Conservation (phyloP, 2,113 vertebrate genomes). For the Oreochromis tanganicae region DNA sequence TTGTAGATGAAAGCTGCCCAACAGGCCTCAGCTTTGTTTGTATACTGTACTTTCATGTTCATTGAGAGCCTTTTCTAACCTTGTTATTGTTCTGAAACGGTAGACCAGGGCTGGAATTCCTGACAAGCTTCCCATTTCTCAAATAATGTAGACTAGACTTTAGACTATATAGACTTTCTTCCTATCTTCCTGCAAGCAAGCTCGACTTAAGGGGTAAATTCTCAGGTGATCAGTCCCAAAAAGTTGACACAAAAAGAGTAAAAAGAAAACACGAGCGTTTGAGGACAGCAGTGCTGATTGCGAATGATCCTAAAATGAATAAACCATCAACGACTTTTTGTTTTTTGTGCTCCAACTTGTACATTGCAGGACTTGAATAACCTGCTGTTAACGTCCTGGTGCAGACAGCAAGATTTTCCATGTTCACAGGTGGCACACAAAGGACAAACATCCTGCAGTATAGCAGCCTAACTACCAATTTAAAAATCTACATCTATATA, state of each 20-base stretch:
- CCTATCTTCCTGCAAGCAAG: neutral
- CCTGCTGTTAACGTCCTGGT: neutral
- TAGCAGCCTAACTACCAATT: neutral
- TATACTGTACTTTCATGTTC: slow-evolving; percentile 2
- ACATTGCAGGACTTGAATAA: neutral
- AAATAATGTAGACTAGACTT: neutral
- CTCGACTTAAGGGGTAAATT: neutral
- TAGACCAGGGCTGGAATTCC: neutral
- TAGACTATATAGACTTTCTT: too few species aligned
- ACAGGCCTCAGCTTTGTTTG: neutral
- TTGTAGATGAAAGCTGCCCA: neutral
- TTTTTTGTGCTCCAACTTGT: neutral
- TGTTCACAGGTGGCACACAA: neutral
- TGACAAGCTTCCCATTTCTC: neutral
- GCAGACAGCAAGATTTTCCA: neutral
- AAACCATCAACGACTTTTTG: neutral
- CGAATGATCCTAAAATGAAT: neutral
- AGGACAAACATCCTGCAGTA: neutral
- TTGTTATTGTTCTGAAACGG: slow-evolving; percentile 24
- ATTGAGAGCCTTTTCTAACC: neutral
- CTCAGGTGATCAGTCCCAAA: neutral
- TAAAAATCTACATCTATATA: neutral
- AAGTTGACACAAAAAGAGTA: neutral
- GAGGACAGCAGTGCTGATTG: neutral
- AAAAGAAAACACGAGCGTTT: neutral